Conservation (phyloP, 2,113 vertebrate species). For the Puffinus mauretanicus region DNA sequence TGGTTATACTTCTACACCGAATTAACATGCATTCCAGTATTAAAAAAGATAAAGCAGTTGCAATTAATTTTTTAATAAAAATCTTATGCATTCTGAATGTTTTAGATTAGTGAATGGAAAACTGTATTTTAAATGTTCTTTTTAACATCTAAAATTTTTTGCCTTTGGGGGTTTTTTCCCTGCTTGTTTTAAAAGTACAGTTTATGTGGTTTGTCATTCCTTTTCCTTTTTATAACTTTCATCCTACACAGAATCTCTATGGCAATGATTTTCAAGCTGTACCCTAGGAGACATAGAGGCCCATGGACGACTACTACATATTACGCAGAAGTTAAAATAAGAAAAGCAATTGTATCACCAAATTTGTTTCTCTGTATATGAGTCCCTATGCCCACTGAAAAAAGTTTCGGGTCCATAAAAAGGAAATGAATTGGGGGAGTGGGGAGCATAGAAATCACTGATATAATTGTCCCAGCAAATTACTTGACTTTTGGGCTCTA, state of each 20-base stretch:
- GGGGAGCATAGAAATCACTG: neutral
- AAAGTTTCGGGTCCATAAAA: neutral
- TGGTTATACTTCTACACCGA: neutral
- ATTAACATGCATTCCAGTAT: neutral
- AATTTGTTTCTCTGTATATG: neutral
- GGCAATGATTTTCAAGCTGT: neutral
- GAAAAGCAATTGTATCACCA: neutral
- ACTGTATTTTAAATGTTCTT: neutral
- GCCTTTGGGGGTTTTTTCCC: neutral
- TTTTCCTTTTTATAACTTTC: neutral
- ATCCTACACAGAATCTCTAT: neutral
- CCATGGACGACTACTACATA: neutral
- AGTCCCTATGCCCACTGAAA: neutral
- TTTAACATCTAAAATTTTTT: neutral
- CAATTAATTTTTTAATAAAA: neutral
- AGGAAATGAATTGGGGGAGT: fast-evolving
- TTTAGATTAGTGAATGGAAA: neutral
- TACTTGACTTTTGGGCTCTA: neutral
- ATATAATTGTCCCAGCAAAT: neutral
- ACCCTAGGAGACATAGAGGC: neutral
- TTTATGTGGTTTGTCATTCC: neutral
- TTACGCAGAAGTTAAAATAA: neutral
- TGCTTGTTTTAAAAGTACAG: neutral
- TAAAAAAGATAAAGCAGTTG: neutral
- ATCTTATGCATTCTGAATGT: neutral